phyloP scores from a whole-genome alignment of 2,797 vertebrate genomes.

The Sciaenops ocellatus region DNA sequence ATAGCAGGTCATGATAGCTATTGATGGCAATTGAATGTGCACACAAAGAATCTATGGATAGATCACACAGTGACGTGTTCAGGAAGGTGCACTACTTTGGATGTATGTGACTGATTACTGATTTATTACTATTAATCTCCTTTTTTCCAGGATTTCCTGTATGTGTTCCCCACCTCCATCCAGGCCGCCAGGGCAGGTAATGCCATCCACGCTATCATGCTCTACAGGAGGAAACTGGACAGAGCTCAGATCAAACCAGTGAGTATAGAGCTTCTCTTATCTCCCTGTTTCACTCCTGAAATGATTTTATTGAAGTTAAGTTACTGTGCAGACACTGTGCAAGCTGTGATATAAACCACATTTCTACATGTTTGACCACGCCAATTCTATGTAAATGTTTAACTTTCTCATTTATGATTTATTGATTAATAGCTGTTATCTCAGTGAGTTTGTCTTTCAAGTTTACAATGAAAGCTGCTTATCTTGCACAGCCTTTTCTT shows the following conservation, averaged over 20 bases:
- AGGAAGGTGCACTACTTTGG: background rate
- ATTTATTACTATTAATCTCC: background rate
- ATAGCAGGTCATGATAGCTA: slow-evolving; percentile 9
- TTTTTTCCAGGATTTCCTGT: slow-evolving; percentile 90
- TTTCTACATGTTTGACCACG: background rate
- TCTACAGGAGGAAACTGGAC: slow-evolving; percentile 95
- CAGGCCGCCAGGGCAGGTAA: slow-evolving; percentile 97
- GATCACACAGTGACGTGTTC: background rate
- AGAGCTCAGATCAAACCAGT: slow-evolving; percentile 96
- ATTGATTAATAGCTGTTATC: slow-evolving; percentile 17
- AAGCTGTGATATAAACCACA: background rate
- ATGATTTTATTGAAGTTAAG: background rate
- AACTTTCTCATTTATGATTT: slow-evolving; percentile 23
- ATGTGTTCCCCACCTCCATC: slow-evolving; percentile 88
- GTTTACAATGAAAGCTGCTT: slow-evolving; percentile 39
- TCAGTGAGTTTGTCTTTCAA: slow-evolving; percentile 36
- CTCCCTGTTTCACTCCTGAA: background rate
- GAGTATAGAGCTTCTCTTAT: slow-evolving; percentile 59
- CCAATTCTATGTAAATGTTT: slow-evolving; percentile 41
- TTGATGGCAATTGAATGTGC: background rate
- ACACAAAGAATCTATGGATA: background rate
- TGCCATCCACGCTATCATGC: slow-evolving; percentile 91
- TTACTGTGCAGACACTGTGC: background rate
- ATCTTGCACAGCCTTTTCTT: slow-evolving; percentile 35
- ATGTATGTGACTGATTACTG: background rate